These are phyloP conservation scores for Aselliscus stoliczkanus DNA, from an alignment of 2,797 vertebrate genomes.

Conservation along the genomic window DNA sequence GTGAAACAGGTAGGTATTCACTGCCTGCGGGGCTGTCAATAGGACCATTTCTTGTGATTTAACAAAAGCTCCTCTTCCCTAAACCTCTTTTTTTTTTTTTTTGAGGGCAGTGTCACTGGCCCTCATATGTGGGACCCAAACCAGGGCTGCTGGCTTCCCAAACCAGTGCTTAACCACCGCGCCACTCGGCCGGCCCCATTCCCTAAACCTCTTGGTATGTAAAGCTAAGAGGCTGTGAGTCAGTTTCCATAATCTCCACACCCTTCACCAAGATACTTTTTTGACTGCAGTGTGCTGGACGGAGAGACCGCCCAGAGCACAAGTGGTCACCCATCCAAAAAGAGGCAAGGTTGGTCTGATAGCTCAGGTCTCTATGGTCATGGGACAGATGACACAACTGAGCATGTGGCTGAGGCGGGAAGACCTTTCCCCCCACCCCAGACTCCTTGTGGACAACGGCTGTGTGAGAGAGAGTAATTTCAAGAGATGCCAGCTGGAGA, in stretches of 20 bases:
- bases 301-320: not conserved
- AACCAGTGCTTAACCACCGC: too few relatives aligned
- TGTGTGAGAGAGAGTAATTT: not conserved
- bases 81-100: too few relatives aligned
- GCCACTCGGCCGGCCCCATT: too few relatives aligned
- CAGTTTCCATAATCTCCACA: not conserved
- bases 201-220: not conserved
- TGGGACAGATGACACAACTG: not conserved
- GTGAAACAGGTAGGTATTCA: fast-evolving
- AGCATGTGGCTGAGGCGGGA: not conserved
- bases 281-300: not conserved
- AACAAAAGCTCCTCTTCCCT: not conserved
- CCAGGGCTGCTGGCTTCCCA: too few relatives aligned
- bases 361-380: not conserved
- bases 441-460: not conserved
- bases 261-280: not conserved
- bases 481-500: not conserved
- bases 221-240: not conserved
- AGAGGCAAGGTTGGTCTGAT: not conserved
- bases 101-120: too few relatives aligned
- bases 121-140: too few relatives aligned
- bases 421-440: not conserved
- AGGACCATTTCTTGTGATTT: not conserved
- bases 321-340: not conserved
- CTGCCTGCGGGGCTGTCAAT: not conserved